Evolutionary conservation across 2,888 invertebrate species (phyloP).

Genomic region (Agonopterix arenella): DNA sequence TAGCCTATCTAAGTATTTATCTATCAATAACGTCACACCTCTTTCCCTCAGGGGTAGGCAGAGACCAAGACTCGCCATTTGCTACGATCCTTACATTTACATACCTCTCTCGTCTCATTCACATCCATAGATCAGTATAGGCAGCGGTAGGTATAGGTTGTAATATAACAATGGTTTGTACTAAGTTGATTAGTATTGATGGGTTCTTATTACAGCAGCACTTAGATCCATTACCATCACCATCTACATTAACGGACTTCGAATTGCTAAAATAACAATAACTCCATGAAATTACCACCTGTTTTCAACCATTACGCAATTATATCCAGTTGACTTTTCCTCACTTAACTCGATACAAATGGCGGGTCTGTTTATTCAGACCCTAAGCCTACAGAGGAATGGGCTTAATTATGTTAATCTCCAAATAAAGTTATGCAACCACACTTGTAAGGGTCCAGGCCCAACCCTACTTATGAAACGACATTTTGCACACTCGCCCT

Average conservation of each 20-base stretch:
- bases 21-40: too few species aligned
- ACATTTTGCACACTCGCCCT: constrained; percentile 45
- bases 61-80: too few species aligned
- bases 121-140: too few species aligned
- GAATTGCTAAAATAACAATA: background rate
- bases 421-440: constrained; percentile 68
- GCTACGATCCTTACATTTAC: too few species aligned
- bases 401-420: constrained; percentile 70
- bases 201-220: too few species aligned
- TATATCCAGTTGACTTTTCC: constrained; percentile 21
- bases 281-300: constrained; percentile 34
- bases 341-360: constrained; percentile 18
- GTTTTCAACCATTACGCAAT: constrained; percentile 38
- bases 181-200: too few species aligned
- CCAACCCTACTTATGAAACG: constrained; percentile 37
- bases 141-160: too few species aligned
- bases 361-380: constrained; percentile 34
- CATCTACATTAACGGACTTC: background rate
- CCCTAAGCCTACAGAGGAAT: constrained; percentile 40
- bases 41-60: too few species aligned
- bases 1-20: too few species aligned
- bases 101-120: too few species aligned
- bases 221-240: background rate
- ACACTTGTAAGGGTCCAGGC: constrained; percentile 49
- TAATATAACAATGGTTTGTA: too few species aligned